Evolutionary conservation across 2,888 invertebrate genomes (phyloP), one percentile per base, ranked within the genome.

Genomic region (Galeruca laticollis): DNA sequence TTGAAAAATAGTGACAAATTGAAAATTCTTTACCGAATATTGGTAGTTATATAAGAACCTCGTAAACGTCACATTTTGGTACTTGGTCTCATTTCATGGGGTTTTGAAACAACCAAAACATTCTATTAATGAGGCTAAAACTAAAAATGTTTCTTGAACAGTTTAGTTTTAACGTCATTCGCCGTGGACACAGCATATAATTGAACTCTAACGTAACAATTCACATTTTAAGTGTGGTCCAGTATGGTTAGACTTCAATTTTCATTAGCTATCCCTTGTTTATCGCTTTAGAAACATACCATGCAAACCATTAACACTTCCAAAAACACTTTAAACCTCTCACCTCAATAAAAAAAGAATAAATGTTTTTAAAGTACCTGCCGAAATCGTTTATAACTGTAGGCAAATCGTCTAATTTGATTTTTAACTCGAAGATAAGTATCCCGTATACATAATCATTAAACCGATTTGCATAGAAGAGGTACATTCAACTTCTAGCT

Each of bases 371-470:
- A 64, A 56, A 43, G 18, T 15, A 54, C 54, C 54, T 26, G 26
- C 54, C 54, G 15, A 31, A 35, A 62, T 51, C 61, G 61, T 62
- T 51, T 31, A 52, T 62, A 62, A 62, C 51, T 62, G 51, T 35
- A 51, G 51, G 51, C 51, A 51, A 62, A 62, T 35, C 51, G 20
- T 51, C 51, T 56, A 64, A 64, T 64, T 64, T 64, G 56, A 64
- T 64, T 64, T 64, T 64, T 56, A 64, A 57, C 43, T 57, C 18
- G 26, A 54, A 64, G 64, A 64, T 64, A 64, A 57, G 56, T 56
- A 56, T 64, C 64, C 54, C 56, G 35, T 56, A 64, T 57, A 33
- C 56, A 64, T 56, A 47, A 64, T 40, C 61, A 51, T 51, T 15
- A 1, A 18, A 31, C 35, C 40, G 52, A 66, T 66, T 66, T 68